These are phyloP conservation scores for Chrysomela aeneicollis DNA, from an alignment of 2,888 invertebrate species.

Conservation along the genomic window DNA sequence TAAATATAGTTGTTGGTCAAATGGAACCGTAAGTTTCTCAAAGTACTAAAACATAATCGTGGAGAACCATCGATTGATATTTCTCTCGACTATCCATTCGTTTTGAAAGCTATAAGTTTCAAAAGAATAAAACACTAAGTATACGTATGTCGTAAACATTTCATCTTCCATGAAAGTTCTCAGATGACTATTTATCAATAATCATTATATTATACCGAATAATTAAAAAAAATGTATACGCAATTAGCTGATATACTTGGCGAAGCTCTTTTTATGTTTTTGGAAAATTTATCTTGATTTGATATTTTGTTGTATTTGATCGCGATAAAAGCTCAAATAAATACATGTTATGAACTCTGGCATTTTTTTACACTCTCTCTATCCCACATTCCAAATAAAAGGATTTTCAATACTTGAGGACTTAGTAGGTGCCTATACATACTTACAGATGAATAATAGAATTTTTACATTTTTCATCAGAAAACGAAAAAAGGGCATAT, in stretches of 20 bases:
- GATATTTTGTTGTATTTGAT: conserved; percentile 86
- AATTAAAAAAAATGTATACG: conserved; percentile 78
- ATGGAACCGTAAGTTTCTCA: conserved; percentile 45
- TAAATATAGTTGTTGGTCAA: conserved; percentile 53
- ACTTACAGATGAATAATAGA: too few relatives aligned
- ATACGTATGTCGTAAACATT: conserved; percentile 76
- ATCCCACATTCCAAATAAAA: neutral
- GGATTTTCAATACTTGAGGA: too few relatives aligned
- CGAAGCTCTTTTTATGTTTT: conserved; percentile 75
- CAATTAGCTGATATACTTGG: conserved; percentile 68
- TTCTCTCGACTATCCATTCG: conserved; percentile 43
- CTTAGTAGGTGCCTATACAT: too few relatives aligned
- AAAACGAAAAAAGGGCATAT: too few relatives aligned
- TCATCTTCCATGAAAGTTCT: conserved; percentile 67
- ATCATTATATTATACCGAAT: conserved; percentile 66
- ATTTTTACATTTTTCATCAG: too few relatives aligned
- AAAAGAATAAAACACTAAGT: conserved; percentile 72
- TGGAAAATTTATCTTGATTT: conserved; percentile 76
- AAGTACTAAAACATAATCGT: conserved; percentile 47
- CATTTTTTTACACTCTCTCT: neutral
- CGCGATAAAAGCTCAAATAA: conserved; percentile 88
- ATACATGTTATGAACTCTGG: conserved; percentile 78
- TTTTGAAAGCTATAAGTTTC: conserved; percentile 45
- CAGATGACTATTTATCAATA: conserved; percentile 63
- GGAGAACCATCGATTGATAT: conserved; percentile 40